phyloP scores from a whole-genome alignment of 2,888 invertebrate species.

The Caradrina clavipalpis region DNA sequence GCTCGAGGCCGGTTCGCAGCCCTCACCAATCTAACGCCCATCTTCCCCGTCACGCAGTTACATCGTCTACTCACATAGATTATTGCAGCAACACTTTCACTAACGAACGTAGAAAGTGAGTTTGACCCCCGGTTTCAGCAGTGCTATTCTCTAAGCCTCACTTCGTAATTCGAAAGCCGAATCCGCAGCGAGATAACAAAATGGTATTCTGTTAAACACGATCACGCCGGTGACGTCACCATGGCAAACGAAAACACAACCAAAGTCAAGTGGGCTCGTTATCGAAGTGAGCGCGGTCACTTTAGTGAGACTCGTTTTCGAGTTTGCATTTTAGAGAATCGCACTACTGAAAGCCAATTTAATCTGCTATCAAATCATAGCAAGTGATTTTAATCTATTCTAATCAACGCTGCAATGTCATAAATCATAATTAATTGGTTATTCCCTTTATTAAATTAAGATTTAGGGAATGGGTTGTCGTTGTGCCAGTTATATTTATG shows the following conservation, averaged over 20 bases:
- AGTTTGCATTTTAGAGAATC: too few relatives aligned
- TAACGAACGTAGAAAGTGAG: constrained; percentile 43
- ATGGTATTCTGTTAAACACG: too few relatives aligned
- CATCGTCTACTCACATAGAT: constrained; percentile 43
- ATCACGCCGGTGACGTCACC: too few relatives aligned
- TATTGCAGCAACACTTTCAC: constrained; percentile 63
- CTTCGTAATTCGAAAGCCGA: too few relatives aligned
- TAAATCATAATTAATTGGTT: neutral
- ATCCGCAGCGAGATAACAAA: too few relatives aligned
- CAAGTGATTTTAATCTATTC: neutral
- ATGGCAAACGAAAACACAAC: too few relatives aligned
- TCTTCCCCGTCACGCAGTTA: constrained; percentile 63
- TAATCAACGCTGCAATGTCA: neutral
- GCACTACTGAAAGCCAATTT: constrained; percentile 9
- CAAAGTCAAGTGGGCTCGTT: too few relatives aligned
- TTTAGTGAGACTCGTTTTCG: too few relatives aligned
- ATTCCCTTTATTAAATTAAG: neutral
- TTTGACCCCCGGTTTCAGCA: constrained; percentile 6
- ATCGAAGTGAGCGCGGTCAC: too few relatives aligned
- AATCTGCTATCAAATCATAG: neutral
- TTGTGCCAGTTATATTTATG: neutral
- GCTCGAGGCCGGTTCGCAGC: constrained; percentile 64
- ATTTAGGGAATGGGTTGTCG: neutral
- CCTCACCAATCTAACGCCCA: constrained; percentile 62
- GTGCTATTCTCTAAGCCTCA: too few relatives aligned